Evolutionary conservation across 2,797 vertebrate species (phyloP).

Genomic region (Amblyraja radiata): DNA sequence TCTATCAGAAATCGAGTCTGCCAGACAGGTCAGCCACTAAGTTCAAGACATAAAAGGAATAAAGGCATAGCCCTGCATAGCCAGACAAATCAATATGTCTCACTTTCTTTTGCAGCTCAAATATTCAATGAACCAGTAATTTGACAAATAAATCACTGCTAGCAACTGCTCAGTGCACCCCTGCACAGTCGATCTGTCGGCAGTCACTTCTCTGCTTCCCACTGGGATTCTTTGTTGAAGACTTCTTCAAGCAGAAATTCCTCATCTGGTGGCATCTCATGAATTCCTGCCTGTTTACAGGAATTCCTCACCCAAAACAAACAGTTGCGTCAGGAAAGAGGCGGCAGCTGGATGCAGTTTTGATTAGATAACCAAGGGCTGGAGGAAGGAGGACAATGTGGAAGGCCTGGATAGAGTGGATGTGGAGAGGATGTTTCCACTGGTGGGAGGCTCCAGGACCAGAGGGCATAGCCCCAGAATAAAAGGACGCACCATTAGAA

Average conservation of each 20-base stretch:
- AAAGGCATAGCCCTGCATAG: background rate
- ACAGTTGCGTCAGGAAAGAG: background rate
- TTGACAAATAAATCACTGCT: background rate
- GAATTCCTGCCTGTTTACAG: constrained; percentile 22
- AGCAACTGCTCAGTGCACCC: background rate
- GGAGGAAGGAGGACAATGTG: background rate
- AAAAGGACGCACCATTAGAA: no score
- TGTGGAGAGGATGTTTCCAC: no score
- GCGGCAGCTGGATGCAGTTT: background rate
- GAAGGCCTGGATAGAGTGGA: no score
- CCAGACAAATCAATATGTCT: background rate
- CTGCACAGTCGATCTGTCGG: background rate
- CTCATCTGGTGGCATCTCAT: background rate
- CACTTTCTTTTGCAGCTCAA: background rate
- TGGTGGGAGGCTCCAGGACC: no score
- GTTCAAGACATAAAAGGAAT: background rate
- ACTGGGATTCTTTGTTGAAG: background rate
- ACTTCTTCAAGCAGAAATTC: background rate
- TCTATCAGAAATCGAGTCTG: background rate
- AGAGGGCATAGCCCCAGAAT: no score
- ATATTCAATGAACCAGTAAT: background rate
- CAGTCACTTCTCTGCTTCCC: background rate
- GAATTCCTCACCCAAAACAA: background rate
- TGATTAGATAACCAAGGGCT: constrained; percentile 8
- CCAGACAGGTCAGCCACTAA: background rate